Conservation (phyloP, 2,113 vertebrate species). For the Oceanodroma tethys region DNA sequence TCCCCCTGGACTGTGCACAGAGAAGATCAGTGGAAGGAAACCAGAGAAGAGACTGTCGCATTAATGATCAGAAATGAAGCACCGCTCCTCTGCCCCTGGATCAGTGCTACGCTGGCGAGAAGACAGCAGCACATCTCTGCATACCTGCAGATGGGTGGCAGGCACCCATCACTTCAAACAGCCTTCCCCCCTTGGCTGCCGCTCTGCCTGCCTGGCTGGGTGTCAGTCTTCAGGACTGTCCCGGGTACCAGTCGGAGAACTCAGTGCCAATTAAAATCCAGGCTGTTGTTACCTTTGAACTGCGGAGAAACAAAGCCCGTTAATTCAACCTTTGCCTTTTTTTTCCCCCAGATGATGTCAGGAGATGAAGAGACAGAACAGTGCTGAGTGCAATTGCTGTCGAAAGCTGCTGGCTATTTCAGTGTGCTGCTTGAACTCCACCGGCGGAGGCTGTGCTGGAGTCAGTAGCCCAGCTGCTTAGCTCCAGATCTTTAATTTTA, state of each 20-base stretch:
- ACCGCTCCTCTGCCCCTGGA: neutral
- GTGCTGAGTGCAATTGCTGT: neutral
- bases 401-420: neutral
- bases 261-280: constrained; percentile 13
- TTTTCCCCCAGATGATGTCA: neutral
- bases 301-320: neutral
- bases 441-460: neutral
- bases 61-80: constrained; percentile 3
- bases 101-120: neutral
- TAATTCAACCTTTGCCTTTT: constrained; percentile 13
- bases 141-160: neutral
- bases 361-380: neutral
- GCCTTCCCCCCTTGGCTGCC: neutral
- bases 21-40: neutral
- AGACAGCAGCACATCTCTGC: neutral
- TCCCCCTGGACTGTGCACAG: neutral
- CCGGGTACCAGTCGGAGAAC: neutral
- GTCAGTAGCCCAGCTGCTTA: neutral
- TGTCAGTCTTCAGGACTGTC: neutral
- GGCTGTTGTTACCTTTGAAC: constrained; percentile 12
- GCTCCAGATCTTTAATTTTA: constrained; percentile 14
- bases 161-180: neutral
- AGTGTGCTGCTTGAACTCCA: neutral
- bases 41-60: neutral
- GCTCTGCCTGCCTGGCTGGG: neutral